Conservation (phyloP, 2,888 invertebrate genomes). For the Cremastobaeus sp. region DNA sequence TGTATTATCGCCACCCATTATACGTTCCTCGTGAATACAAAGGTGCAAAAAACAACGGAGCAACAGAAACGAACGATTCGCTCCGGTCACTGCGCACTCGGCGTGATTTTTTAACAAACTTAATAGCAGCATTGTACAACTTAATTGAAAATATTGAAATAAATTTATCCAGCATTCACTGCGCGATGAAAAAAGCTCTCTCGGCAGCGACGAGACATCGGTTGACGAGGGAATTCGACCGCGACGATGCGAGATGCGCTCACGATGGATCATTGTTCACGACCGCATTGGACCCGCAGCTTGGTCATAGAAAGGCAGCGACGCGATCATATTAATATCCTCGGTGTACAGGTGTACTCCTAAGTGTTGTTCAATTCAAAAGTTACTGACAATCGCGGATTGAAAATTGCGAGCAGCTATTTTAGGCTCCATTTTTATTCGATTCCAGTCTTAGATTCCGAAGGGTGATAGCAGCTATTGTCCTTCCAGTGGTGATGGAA, state of each 20-base stretch:
- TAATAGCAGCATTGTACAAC: slow-evolving; percentile 70
- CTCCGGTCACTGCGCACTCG: slow-evolving; percentile 9
- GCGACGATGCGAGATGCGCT: slow-evolving; percentile 36
- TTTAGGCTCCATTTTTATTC: slow-evolving; percentile 33
- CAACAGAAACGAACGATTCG: slow-evolving; percentile 1
- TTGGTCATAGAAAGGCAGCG: slow-evolving; percentile 36
- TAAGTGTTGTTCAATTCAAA: slow-evolving; percentile 33
- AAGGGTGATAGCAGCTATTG: slow-evolving; percentile 28
- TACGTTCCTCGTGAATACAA: slow-evolving; percentile 25
- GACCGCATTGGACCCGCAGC: slow-evolving; percentile 27
- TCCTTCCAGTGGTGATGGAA: slow-evolving; percentile 5
- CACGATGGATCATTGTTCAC: slow-evolving; percentile 50
- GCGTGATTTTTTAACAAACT: slow-evolving; percentile 21
- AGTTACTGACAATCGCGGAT: slow-evolving; percentile 8
- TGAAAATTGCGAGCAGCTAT: slow-evolving; percentile 35
- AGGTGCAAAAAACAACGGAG: slow-evolving; percentile 14
- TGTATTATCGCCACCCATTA: slow-evolving; percentile 31
- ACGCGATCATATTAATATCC: slow-evolving; percentile 35
- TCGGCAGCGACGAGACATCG: slow-evolving; percentile 1
- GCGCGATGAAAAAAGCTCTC: slow-evolving; percentile 46
- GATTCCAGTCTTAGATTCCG: slow-evolving; percentile 44
- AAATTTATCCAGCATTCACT: slow-evolving; percentile 77
- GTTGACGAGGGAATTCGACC: slow-evolving; percentile 45
- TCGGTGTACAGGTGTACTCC: slow-evolving; percentile 31
- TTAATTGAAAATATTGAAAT: slow-evolving; percentile 79